These are phyloP conservation scores for Drosophila dives DNA, from an alignment of 2,888 invertebrate species.

Conservation along the genomic window DNA sequence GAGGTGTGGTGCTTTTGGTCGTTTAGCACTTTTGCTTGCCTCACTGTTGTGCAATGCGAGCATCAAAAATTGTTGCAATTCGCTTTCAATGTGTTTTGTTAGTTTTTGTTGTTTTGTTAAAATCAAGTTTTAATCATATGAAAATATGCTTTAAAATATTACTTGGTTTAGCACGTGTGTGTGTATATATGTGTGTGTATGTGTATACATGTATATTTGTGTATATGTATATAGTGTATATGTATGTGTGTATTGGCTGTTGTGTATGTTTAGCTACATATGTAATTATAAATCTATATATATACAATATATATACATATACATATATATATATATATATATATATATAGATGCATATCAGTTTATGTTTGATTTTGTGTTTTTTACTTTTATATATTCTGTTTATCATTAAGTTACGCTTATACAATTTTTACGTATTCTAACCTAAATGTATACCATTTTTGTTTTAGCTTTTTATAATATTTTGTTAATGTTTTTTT, in stretches of 20 bases:
- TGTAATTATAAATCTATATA: constrained; percentile 7
- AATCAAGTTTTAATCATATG: constrained; percentile 59
- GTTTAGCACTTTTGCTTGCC: constrained; percentile 58
- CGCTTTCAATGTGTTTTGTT: constrained; percentile 15
- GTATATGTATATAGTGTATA: constrained; percentile 21
- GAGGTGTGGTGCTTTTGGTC: constrained; percentile 24
- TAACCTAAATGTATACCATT: constrained; percentile 75
- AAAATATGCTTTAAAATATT: constrained; percentile 66
- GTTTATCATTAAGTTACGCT: constrained; percentile 76
- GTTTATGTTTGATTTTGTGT: constrained; percentile 19
- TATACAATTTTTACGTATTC: constrained; percentile 78
- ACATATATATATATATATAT: constrained; percentile 15
- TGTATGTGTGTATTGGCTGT: constrained; percentile 3
- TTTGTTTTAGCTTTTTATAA: constrained; percentile 46
- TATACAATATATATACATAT: constrained; percentile 30
- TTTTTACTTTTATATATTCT: constrained; percentile 54
- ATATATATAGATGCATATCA: constrained; percentile 13
- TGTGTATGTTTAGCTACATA: constrained; percentile 21
- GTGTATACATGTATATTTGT: constrained; percentile 33
- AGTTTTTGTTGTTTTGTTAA: constrained; percentile 25
- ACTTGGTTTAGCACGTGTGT: constrained; percentile 35
- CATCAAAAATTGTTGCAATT: constrained; percentile 38
- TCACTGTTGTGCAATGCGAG: constrained; percentile 61
- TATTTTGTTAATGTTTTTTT: constrained; percentile 35
- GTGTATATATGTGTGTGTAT: constrained; percentile 24